Evolutionary conservation across 2,113 vertebrate genomes (phyloP).

Genomic region (Halcyon malimbica): DNA sequence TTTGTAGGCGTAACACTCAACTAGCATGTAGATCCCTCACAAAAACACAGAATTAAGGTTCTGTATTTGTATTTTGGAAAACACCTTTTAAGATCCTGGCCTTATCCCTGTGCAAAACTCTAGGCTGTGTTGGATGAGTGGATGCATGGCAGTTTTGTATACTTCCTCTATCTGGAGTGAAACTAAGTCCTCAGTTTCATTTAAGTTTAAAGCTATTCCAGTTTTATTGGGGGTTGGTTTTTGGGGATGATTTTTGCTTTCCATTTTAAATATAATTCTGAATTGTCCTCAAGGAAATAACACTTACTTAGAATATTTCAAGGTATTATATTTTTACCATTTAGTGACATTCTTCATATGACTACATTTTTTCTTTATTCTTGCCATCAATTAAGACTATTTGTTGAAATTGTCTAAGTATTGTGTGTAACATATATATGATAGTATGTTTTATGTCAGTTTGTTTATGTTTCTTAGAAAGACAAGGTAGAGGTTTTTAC

Average conservation of each 20-base stretch:
- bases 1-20: not conserved
- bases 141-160: not conserved
- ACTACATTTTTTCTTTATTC: not conserved
- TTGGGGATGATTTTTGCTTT: not conserved
- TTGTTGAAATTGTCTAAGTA: not conserved
- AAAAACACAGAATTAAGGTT: not conserved
- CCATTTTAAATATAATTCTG: not conserved
- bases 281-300: not conserved
- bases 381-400: not conserved
- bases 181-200: not conserved
- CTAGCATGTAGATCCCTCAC: not conserved
- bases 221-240: not conserved
- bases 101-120: not conserved
- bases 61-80: not conserved
- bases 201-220: not conserved
- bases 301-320: not conserved
- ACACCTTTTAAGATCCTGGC: not conserved
- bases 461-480: not conserved
- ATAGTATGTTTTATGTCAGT: not conserved
- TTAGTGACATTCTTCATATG: not conserved
- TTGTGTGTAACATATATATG: not conserved
- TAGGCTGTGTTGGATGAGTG: not conserved
- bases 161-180: not conserved
- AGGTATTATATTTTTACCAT: not conserved
- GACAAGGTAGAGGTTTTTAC: not conserved